Evolutionary conservation across 2,797 vertebrate genomes (phyloP), one percentile per base, ranked within the genome.

Genomic region (Anabacerthia variegaticeps): DNA sequence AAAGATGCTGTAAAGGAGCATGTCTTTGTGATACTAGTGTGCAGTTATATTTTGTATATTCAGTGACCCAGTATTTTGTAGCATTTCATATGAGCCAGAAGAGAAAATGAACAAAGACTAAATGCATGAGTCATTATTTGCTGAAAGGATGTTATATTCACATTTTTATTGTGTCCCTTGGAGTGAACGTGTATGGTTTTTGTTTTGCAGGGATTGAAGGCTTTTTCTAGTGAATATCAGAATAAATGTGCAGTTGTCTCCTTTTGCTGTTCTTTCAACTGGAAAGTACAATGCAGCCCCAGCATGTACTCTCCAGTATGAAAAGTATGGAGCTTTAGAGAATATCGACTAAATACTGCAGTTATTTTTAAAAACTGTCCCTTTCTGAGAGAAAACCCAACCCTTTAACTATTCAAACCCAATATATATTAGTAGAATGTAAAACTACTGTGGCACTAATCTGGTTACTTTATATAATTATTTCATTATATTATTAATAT

Each of bases 11-110:
- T 55, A 84, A 69, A 92, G 61, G n/a, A 76, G 24, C 36, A 26
- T 32, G 62, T 69, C 82, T 93, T 91, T 93, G 39, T 76, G 74
- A 67, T 66, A 46, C 39, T 56, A 72, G 63, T 84, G 52, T 92
- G 91, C 52, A 63, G 73, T 78, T 94, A 66, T 24, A 88, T 96
- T 96, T 94, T 94, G 27, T 94, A 34, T 56, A 94, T 84, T 92
- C 94, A 92, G 85, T 96, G 96, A 96, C 95, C 95, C 73, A 78
- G 52, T 95, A 93, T 94, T 93, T 92, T 80, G 54, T 82, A 83
- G 83, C 77, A 58, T 93, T 91, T 94, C 12, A 1, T 71, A 66
- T 22, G 10, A 93, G 27, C 73, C 28, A 6, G 71, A 71, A 85
- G 59, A 92, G 75, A 91, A 90, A 55, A 87, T 34, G 83, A 94